Evolutionary conservation across 2,888 invertebrate genomes (phyloP), one percentile per base, ranked within the genome.

Genomic region (Luperina testacea): DNA sequence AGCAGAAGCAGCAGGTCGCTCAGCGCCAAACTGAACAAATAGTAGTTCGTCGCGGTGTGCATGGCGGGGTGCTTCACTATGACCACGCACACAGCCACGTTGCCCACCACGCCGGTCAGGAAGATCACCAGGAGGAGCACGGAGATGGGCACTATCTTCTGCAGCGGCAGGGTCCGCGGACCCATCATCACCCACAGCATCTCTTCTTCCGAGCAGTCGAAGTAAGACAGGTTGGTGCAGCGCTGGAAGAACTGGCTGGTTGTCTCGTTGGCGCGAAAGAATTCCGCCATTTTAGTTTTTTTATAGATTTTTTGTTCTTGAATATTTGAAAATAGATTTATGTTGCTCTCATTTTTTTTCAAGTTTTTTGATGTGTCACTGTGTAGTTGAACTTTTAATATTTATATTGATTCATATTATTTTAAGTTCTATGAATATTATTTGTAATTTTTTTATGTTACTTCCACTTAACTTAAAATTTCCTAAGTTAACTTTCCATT

Each of bases 41-140:
- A 99, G 93, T 98, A 99, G 93, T 99, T 99, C 0, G 99, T 99
- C 0, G 99, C 98, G 0, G 99, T 98, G 90, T 98, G 99, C 98
- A 99, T 98, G 13, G 98, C 97, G 0, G 98, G 97, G 91, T 99
- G 98, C 57, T 97, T 97, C 15, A 98, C 97, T 75, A 99, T 99
- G 24, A 99, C 99, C 65, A 98, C 97, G 92, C 99, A 99, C 13
- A 99, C 99, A 7, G 98, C 97, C 48, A 98, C 95, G 92, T 99
- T 99, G 6, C 99, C 99, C 70, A 98, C 96, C 59, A 99, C 97
- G 0, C 99, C 99, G 0, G 98, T 98, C 70, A 99, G 94, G 93
- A 99, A 99, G 82, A 99, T 98, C 77, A 97, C 94, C 82, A 98
- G 96, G 91, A 99, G 98, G 57, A 98, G 97, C 75, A 98, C 97